Evolutionary conservation across 2,888 invertebrate genomes (phyloP), one percentile per base, ranked within the genome.

Genomic region (Arctia plantaginis): DNA sequence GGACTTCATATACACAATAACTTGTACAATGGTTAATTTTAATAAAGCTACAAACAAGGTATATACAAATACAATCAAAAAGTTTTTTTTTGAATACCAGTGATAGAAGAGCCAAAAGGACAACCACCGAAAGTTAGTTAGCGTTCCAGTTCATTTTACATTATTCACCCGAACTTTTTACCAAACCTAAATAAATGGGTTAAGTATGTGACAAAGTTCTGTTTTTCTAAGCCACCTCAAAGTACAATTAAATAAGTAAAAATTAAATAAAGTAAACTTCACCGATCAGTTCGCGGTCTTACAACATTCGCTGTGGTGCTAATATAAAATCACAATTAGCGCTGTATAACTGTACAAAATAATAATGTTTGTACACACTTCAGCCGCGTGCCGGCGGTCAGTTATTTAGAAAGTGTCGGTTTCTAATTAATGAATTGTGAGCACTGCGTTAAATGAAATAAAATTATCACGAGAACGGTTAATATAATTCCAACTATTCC

Each of bases 401-500:
- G 64, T 71, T 44, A 71, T 64, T 71, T 65, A 30, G 69, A 44
- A 71, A 71, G 64, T 64, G 62, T 47, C 30, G 20, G 44, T 72
- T 78, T 72, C 66, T 47, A 75, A 69, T 73, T 76, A 80, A 72
- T 59, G 27, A 76, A 69, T 73, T 73, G 44, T 70, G 71, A 78
- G 72, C 72, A 72, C 72, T 75, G 64, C 66, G 55, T 66, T 65
- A 75, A 74, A 76, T 79, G 73, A 73, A 77, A 76, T 76, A 70
- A 80, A 80, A 82, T 81, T 77, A 82, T 59, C 47, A 68, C 71
- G 70, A 75, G 69, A 71, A 69, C 75, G 71, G 69, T 59, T 79
- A 77, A 82, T 73, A 70, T 74, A 77, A 82, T 81, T 75, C 69
- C 69, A 83, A 84, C 72, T 79, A 78, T 80, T 82, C 75, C 65